Percentiles rank a stretch among this genome's conserved stretches.
Evolutionary conservation across 2,888 invertebrate species (phyloP).

Genomic region (Macropis europaea): DNA sequence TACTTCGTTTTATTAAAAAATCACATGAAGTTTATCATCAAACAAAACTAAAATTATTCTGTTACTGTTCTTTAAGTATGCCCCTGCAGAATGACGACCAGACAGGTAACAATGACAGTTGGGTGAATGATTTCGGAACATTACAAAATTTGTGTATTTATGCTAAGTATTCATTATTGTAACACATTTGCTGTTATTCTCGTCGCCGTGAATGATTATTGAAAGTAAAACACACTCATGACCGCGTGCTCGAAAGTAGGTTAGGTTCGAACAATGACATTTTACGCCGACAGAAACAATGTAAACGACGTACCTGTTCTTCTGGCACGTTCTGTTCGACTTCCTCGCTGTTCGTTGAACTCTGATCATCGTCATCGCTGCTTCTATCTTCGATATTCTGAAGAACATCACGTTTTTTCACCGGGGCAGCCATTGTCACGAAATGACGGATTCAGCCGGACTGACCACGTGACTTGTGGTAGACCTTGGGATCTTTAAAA

Average conservation of each 20-base stretch:
- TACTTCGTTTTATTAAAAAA: not conserved
- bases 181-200: not conserved
- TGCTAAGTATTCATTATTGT: not conserved
- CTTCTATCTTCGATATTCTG: conserved; percentile 51
- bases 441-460: conserved; percentile 13
- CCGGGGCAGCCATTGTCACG: conserved; percentile 75
- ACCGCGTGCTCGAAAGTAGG: conserved; percentile 57
- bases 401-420: conserved; percentile 74
- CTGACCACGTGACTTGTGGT: conserved; percentile 38
- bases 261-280: conserved; percentile 26
- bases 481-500: not conserved
- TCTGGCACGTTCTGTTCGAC: conserved; percentile 62
- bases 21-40: not conserved
- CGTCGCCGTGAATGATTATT: not conserved
- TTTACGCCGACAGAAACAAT: not conserved
- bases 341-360: conserved; percentile 67
- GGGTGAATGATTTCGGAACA: not conserved
- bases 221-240: not conserved
- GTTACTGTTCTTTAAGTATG: too few species aligned
- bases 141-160: not conserved
- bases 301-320: conserved; percentile 58
- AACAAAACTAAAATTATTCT: too few species aligned
- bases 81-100: not conserved
- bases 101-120: not conserved
- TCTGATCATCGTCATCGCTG: conserved; percentile 63